Conservation (phyloP, 2,888 invertebrate genomes). For the Ptychoptera albimana region DNA sequence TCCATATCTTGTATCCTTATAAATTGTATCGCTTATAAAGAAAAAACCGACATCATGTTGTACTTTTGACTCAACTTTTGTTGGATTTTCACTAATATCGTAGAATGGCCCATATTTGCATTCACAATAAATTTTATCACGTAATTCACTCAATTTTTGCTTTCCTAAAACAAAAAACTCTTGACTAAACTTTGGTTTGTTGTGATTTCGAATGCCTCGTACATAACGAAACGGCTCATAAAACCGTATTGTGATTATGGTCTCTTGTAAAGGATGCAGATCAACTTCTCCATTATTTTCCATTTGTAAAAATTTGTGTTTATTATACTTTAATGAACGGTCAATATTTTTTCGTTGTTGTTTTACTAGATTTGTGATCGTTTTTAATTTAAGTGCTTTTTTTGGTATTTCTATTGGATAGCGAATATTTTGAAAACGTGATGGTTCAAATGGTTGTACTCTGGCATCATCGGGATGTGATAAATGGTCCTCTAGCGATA, state of each 20-base stretch:
- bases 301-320: slow-evolving; percentile 1
- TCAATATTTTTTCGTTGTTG: slow-evolving; percentile 9
- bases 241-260: slow-evolving; percentile 32
- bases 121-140: slow-evolving; percentile 58
- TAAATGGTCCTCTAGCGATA: slow-evolving; percentile 13
- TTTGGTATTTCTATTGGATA: slow-evolving; percentile 7
- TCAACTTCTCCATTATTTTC: slow-evolving; percentile 10
- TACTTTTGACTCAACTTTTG: slow-evolving; percentile 15
- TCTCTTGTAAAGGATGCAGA: slow-evolving; percentile 24
- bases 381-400: slow-evolving; percentile 11
- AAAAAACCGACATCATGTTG: slow-evolving; percentile 39
- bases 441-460: slow-evolving; percentile 13
- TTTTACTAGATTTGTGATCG: slow-evolving; percentile 11
- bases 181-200: slow-evolving; percentile 32
- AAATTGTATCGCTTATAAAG: slow-evolving; percentile 64
- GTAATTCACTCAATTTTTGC: slow-evolving; percentile 50
- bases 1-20: slow-evolving; percentile 49
- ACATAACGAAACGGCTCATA: slow-evolving; percentile 32
- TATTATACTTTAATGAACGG: background rate
- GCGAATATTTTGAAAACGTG: slow-evolving; percentile 10
- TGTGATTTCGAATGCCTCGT: slow-evolving; percentile 13
- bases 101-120: slow-evolving; percentile 46
- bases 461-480: slow-evolving; percentile 14
- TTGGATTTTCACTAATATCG: slow-evolving; percentile 41
- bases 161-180: slow-evolving; percentile 47